Base-by-base conservation (phyloP, 2,888 invertebrate genomes). In the Drosophila heteroneura region DNA sequence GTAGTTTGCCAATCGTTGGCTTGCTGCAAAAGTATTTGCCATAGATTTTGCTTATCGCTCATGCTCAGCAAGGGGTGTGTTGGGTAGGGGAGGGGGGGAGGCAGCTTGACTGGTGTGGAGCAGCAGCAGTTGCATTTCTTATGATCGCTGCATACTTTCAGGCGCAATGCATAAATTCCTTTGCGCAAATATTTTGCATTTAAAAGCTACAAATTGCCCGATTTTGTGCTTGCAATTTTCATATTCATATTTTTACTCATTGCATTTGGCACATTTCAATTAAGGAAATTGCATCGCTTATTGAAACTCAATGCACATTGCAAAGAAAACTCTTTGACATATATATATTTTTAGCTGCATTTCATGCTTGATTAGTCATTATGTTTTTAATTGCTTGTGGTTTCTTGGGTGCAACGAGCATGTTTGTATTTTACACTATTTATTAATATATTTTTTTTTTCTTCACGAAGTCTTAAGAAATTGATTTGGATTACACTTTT, bases 141-240 rank as follows among this genome's bases (percentile, higher is more conserved):
- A 61, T 72, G 76, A 74, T 73, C 74, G 57, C 62, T 78, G 89
- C 89, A 91, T 91, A 90, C 91, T 87, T 91, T 85, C 79, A 72
- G 85, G 87, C 84, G 72, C 5, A 41, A 14, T 28, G 49, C 44
- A 49, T 73, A 79, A 73, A 78, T 80, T 64, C 69, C 69, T 52
- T 64, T 56, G 22, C n/a, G 39, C 56, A 62, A 67, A 66, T 69
- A 64, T 53, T 69, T 73, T 62, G 64, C 64, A 62, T 70, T 64
- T 65, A 41, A 51, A 65, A 53, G 53, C 54, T 32, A 51, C 32
- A 57, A 57, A 33, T 67, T 51, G 41, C 16, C 39, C n/a, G 56
- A n/a, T 60, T 58, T 28, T 62, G 37, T 33, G 30, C 30, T 74
- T 78, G 66, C 44, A 67, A 61, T 57, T 62, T 65, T 64, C 41